Evolutionary conservation across 2,888 invertebrate species (phyloP).

Genomic region (Acronicta leporina): DNA sequence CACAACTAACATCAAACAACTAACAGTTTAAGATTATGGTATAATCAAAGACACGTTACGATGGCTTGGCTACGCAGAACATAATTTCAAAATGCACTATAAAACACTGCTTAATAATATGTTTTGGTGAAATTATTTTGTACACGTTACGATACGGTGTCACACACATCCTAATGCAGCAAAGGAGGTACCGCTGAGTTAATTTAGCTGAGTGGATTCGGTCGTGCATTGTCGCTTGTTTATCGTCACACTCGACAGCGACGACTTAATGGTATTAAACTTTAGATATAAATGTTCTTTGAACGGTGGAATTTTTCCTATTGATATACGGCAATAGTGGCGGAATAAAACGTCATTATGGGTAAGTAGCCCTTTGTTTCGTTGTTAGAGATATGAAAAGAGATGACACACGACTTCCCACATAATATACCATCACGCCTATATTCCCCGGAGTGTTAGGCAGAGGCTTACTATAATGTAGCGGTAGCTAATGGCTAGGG

Average conservation of each 20-base stretch:
- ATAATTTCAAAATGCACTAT: too few relatives aligned
- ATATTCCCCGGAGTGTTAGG: too few relatives aligned
- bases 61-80: too few relatives aligned
- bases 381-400: constrained; percentile 1
- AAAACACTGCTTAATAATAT: too few relatives aligned
- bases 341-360: not conserved
- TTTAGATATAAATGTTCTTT: constrained; percentile 80
- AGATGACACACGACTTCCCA: not conserved
- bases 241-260: constrained; percentile 76
- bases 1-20: too few relatives aligned
- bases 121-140: not conserved
- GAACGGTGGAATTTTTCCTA: constrained; percentile 47
- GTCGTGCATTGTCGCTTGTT: constrained; percentile 88
- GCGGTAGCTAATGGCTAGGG: too few relatives aligned
- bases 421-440: too few relatives aligned
- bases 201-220: constrained; percentile 88
- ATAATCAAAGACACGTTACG: too few relatives aligned
- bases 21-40: too few relatives aligned
- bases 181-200: constrained; percentile 81
- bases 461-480: too few relatives aligned
- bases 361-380: not conserved
- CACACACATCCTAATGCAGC: constrained; percentile 69
- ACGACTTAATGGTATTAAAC: constrained; percentile 87
- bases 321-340: constrained; percentile 19
- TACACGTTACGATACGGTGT: constrained; percentile 59